Evolutionary conservation across 1,140 invertebrate species (phyloP).

Genomic region (Amphibalanus amphitrite): DNA sequence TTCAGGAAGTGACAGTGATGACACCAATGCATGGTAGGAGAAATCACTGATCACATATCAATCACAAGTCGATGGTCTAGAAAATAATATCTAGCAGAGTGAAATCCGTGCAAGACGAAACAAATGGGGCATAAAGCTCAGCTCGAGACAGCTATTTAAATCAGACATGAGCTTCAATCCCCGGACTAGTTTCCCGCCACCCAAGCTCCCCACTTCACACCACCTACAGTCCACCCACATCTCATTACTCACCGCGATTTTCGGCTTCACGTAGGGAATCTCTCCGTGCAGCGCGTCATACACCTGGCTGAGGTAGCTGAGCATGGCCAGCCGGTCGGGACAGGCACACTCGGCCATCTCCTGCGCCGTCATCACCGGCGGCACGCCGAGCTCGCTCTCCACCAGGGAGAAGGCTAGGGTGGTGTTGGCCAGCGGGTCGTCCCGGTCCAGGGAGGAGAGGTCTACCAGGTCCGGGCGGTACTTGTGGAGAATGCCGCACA

Average conservation of each 20-base stretch:
- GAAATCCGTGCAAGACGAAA: too few species aligned
- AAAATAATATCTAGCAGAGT: too few species aligned
- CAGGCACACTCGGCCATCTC: conserved; percentile 52
- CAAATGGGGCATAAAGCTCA: too few species aligned
- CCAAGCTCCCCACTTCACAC: not conserved
- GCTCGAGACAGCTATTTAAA: too few species aligned
- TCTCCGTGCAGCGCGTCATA: conserved; percentile 65
- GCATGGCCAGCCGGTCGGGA: conserved; percentile 55
- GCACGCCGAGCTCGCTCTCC: conserved; percentile 54
- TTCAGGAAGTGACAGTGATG: too few species aligned
- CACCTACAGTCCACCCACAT: not conserved
- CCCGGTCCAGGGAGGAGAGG: conserved; percentile 41
- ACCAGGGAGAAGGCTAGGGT: conserved; percentile 64
- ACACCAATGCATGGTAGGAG: too few species aligned
- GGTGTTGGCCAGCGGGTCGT: conserved; percentile 48
- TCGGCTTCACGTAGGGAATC: conserved; percentile 42
- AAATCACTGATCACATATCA: too few species aligned
- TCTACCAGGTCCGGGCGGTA: conserved; percentile 78
- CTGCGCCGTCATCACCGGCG: conserved; percentile 60
- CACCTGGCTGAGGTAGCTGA: conserved; percentile 70
- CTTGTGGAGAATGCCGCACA: conserved; percentile 65
- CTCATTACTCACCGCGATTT: not conserved
- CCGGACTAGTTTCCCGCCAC: too few species aligned
- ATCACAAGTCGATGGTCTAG: too few species aligned
- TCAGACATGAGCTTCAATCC: too few species aligned